phyloP scores from a whole-genome alignment of 2,888 invertebrate genomes.

The Agrotis clavis region DNA sequence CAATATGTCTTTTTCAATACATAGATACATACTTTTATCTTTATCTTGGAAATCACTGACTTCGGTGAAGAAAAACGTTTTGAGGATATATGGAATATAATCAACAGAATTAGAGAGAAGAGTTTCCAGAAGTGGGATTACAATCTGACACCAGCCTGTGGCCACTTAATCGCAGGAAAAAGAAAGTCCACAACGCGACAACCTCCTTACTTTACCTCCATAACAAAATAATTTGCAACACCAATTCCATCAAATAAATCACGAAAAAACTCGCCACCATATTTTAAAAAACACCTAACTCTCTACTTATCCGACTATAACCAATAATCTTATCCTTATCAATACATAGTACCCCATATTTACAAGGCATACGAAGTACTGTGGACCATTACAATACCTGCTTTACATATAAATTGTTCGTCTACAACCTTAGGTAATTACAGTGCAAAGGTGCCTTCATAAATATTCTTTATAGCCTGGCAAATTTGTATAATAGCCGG shows the following conservation, averaged over 20 bases:
- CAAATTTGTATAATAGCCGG: conserved; percentile 79
- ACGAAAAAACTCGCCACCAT: conserved; percentile 4
- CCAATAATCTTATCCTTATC: conserved; percentile 46
- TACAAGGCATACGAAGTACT: conserved; percentile 43
- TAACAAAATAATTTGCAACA: neutral
- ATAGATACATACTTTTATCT: no score
- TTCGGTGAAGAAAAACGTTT: no score
- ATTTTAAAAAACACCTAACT: conserved; percentile 44
- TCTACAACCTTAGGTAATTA: conserved; percentile 80
- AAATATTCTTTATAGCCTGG: conserved; percentile 84
- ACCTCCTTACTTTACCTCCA: neutral
- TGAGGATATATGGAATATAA: no score
- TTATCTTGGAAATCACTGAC: no score
- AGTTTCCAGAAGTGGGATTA: no score
- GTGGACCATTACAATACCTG: conserved; percentile 66
- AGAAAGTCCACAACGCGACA: neutral
- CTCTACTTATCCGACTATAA: conserved; percentile 18
- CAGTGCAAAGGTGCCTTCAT: conserved; percentile 79
- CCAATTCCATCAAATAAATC: conserved; percentile 23
- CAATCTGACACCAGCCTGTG: no score
- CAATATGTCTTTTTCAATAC: no score
- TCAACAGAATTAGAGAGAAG: no score
- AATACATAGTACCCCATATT: conserved; percentile 49
- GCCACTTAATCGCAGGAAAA: no score
- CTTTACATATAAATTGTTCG: conserved; percentile 84